Evolutionary conservation across 2,888 invertebrate genomes (phyloP).

Genomic region (Drosophila paranaensis): DNA sequence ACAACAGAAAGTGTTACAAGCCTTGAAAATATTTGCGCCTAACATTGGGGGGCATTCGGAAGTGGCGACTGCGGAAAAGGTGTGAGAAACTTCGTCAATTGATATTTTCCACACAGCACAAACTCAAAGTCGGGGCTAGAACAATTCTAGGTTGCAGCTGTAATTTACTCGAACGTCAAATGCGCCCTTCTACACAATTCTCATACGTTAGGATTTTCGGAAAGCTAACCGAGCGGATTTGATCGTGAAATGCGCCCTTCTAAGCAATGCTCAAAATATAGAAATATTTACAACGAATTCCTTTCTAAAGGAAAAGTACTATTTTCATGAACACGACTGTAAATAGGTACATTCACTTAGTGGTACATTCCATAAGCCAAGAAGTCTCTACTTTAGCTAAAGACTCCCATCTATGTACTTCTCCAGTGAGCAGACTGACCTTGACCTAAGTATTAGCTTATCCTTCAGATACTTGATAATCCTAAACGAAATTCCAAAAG

Average conservation of each 20-base stretch:
- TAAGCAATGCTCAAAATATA: conserved; percentile 1
- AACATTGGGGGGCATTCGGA: conserved; percentile 23
- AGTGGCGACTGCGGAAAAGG: conserved; percentile 18
- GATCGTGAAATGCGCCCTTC: not conserved
- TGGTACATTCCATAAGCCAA: not conserved
- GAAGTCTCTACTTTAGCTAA: not conserved
- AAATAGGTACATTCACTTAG: too few species aligned
- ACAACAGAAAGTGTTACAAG: conserved; percentile 7
- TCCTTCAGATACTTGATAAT: too few species aligned
- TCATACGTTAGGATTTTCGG: not conserved
- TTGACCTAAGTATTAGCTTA: too few species aligned
- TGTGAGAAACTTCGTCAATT: conserved; percentile 5
- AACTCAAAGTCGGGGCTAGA: not conserved
- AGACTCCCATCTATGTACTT: not conserved
- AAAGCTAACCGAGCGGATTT: not conserved
- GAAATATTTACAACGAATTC: too few species aligned
- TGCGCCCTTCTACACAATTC: conserved; percentile 1
- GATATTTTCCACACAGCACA: not conserved
- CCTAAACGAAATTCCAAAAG: too few species aligned
- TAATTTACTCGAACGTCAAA: too few species aligned
- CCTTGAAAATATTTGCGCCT: conserved; percentile 25
- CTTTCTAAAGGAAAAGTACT: too few species aligned
- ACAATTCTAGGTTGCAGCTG: not conserved
- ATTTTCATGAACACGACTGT: too few species aligned
- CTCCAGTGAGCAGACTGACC: not conserved